Conservation (phyloP, 2,797 vertebrate species). For the Alauda arvensis region DNA sequence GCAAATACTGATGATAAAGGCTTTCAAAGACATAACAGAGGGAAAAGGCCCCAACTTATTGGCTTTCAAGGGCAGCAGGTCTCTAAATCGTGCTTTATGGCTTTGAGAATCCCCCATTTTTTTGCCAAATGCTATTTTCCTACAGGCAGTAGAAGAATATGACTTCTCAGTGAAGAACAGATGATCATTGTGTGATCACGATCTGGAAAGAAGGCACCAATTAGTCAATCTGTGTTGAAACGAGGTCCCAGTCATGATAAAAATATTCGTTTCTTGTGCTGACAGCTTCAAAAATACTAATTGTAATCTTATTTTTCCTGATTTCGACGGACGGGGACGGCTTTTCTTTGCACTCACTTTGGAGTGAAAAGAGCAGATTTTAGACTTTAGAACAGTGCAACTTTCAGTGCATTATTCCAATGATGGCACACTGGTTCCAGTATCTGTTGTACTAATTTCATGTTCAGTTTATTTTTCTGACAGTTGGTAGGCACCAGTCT, state of each 20-base stretch:
- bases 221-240: background rate
- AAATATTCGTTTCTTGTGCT: background rate
- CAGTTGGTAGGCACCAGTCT: background rate
- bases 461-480: background rate
- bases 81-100: background rate
- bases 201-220: background rate
- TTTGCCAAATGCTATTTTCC: background rate
- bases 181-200: rapidly evolving
- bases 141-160: background rate
- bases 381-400: background rate
- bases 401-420: background rate
- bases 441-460: background rate
- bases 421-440: background rate
- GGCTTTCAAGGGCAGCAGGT: background rate
- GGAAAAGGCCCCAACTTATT: background rate
- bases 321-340: background rate
- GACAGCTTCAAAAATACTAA: background rate
- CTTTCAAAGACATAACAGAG: background rate
- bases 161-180: background rate
- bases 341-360: background rate
- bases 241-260: background rate
- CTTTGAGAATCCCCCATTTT: background rate
- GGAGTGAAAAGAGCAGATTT: background rate
- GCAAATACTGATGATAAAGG: background rate
- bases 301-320: background rate